Base-by-base conservation (phyloP, 2,797 vertebrate genomes). In the Lepus townsendii region DNA sequence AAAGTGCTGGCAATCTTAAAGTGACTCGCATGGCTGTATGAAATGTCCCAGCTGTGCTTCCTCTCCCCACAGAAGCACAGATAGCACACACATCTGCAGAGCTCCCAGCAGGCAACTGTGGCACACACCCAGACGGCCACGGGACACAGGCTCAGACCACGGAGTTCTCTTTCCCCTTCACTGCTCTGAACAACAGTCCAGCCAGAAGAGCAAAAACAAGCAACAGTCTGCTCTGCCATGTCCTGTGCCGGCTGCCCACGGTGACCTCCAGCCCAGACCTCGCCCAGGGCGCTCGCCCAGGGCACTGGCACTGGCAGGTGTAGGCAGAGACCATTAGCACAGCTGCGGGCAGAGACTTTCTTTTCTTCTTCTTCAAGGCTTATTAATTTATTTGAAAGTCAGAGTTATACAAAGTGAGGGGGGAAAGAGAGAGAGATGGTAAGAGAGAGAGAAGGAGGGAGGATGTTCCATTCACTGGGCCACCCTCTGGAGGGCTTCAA, bases 61-160 rank as follows among this genome's bases (percentile, higher is more conserved):
- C 96, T 96, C 97, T 89, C 96, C 97, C 96, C 96, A 93, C 76
- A 87, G 96, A 95, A 98, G 98, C 94, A 85, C 85, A 97, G 98
- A 98, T 98, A 73, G 71, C 95, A 98, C 98, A 98, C 95, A 94
- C 96, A 91, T 90, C 96, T 96, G 96, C 92, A 96, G 24, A 62
- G 88, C 96, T 96, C 97, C 97, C 97, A 97, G 88, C 76, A 90
- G 88, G 97, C 97, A 87, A 92, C 83, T 91, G 93, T 97, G 47
- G 88, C 92, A 96, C 98, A 97, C 96, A 96, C 97, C 97, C 98
- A 98, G 98, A 98, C 96, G 98, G 98, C 92, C 97, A 11, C 92
- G 97, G 98, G 98, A 97, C 97, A 97, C 90, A 90, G 95, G 95
- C 96, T 93, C 96, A 50, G 87, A 96, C 96, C 78, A 73, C 87